Evolutionary conservation across 2,113 vertebrate genomes (phyloP), one percentile per base, ranked within the genome.

Genomic region (Menidia beryllina): DNA sequence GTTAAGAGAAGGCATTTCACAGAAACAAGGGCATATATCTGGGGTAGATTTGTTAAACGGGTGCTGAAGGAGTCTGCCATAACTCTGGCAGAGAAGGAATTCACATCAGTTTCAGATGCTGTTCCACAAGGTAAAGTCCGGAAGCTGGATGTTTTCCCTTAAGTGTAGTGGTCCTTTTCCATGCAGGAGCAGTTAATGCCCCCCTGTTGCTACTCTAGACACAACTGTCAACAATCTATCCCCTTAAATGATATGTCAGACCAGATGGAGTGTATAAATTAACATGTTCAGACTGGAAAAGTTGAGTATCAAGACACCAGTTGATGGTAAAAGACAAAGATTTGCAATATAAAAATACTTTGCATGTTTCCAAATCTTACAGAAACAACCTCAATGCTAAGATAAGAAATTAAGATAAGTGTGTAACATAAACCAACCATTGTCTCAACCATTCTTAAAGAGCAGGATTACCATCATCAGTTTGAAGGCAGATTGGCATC

Each of bases 61-160:
- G 75, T 72, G 65, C 56, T 77, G 50, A 70, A 66, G 61, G 77
- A 3, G 21, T 71, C 26, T 0, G 3, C 38, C 54, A 77, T 69
- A 72, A 59, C 82, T 86, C 74, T 88, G 69, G 57, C 72, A 55
- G 69, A 52, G 30, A 83, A 89, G 80, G 71, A 84, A 86, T 89
- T 89, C 59, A 86, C 78, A 86, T 86, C 81, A 92, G 82, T 62
- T 84, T 87, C 70, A 82, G 47, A 76, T 61, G 75, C 73, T 62
- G 64, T 60, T 84, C 72, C 78, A 81, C 76, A 82, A 74, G 49
- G 58, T 21, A 68, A 58, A 72, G 69, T 56, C 86, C 89, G 86
- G 83, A 93, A 91, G 87, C 51, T 41, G 12, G 27, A 57, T 86
- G 83, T 89, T 91, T 68, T 90, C 87, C 71, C 64, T 86, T 51